These are phyloP conservation scores for Plectrocnemia conspersa DNA, from an alignment of 1,140 invertebrate genomes.

Conservation along the genomic window DNA sequence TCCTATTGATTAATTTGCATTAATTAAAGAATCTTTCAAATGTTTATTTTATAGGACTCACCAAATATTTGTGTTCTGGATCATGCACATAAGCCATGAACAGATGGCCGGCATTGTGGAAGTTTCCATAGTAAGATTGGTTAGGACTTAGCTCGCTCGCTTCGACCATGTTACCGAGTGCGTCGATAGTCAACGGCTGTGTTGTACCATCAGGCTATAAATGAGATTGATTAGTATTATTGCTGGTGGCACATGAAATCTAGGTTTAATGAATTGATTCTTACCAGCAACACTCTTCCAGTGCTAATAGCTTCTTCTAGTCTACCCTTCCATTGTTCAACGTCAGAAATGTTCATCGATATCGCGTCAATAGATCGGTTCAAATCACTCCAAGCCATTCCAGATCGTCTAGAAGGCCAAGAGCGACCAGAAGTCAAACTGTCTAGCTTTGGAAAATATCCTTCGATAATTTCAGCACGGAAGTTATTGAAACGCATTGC, in stretches of 20 bases:
- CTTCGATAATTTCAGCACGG: slow-evolving; percentile 51
- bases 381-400: slow-evolving; percentile 52
- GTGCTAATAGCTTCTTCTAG: slow-evolving; percentile 66
- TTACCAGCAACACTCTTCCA: slow-evolving; percentile 45
- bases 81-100: slow-evolving; percentile 60
- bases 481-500: slow-evolving; percentile 53
- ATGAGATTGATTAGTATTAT: neutral
- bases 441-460: slow-evolving; percentile 57
- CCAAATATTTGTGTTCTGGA: slow-evolving; percentile 55
- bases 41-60: slow-evolving; percentile 37
- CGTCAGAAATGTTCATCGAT: slow-evolving; percentile 56
- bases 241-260: too few species aligned
- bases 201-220: slow-evolving; percentile 36
- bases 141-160: slow-evolving; percentile 54
- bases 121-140: slow-evolving; percentile 55
- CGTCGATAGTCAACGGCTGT: slow-evolving; percentile 54
- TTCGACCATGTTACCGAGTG: slow-evolving; percentile 62
- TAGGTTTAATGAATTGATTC: neutral
- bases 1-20: slow-evolving; percentile 42
- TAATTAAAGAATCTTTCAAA: neutral
- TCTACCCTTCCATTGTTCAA: slow-evolving; percentile 64
- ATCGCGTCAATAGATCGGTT: slow-evolving; percentile 57
- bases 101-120: slow-evolving; percentile 63
- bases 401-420: slow-evolving; percentile 58
- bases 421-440: slow-evolving; percentile 53